phyloP scores from a whole-genome alignment of 2,113 vertebrate genomes.

The Chaetodon auriga region DNA sequence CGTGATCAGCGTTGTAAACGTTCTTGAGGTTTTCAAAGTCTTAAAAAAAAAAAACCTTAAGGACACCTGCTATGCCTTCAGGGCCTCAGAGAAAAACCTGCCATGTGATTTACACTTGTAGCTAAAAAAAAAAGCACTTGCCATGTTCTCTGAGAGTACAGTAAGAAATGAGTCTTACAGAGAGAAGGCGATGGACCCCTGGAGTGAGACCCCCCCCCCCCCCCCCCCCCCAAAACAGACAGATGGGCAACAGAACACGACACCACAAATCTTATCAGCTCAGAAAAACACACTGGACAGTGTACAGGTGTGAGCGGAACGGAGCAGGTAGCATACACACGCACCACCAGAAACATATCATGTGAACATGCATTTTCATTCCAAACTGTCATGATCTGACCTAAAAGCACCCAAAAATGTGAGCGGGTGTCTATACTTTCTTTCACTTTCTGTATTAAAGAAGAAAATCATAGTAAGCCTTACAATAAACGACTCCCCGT shows the following conservation, averaged over 20 bases:
- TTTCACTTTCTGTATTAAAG: constrained; percentile 40
- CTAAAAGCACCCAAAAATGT: background rate
- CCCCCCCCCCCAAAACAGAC: constrained; percentile 32
- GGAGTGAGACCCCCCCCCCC: constrained; percentile 71
- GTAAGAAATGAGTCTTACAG: constrained; percentile 54
- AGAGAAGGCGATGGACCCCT: constrained; percentile 68
- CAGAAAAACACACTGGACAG: constrained; percentile 7
- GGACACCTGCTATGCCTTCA: constrained; percentile 51
- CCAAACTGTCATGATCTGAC: background rate
- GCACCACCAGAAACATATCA: too few relatives aligned
- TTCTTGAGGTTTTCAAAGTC: background rate
- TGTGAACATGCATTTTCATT: background rate
- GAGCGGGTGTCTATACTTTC: background rate
- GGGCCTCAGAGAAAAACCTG: constrained; percentile 57
- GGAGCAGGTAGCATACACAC: constrained; percentile 34
- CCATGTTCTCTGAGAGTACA: constrained; percentile 58
- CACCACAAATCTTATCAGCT: constrained; percentile 26
- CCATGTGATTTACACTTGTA: constrained; percentile 62
- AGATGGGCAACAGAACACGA: constrained; percentile 59
- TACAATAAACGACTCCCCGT: background rate
- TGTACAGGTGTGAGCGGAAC: constrained; percentile 53
- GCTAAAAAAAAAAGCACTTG: constrained; percentile 30
- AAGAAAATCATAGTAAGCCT: background rate
- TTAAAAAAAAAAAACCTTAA: background rate
- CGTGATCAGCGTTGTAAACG: background rate